Evolutionary conservation across 2,113 vertebrate species (phyloP).

Genomic region (Macheiramphus alcinus): DNA sequence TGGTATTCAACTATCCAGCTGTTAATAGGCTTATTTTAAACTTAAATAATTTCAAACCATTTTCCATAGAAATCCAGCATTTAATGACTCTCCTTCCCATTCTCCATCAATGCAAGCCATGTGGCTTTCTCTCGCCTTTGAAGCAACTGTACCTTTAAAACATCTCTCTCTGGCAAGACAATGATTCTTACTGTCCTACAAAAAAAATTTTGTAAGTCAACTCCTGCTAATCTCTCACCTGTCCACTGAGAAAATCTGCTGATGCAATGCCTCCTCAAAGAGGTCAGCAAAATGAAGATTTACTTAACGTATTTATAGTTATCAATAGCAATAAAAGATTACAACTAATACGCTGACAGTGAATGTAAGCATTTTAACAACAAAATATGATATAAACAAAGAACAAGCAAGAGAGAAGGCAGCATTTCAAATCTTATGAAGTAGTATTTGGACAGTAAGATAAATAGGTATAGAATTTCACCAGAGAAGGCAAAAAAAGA

Average conservation of each 20-base stretch:
- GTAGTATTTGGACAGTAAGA: conserved; percentile 25
- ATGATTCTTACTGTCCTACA: conserved; percentile 53
- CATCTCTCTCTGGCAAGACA: conserved; percentile 21
- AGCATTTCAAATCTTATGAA: conserved; percentile 28
- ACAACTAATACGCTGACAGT: conserved; percentile 65
- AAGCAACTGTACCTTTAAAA: conserved; percentile 60
- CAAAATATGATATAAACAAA: conserved; percentile 48
- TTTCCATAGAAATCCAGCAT: not conserved
- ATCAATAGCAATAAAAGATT: conserved; percentile 78
- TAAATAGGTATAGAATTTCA: not conserved
- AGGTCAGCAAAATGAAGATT: conserved; percentile 83
- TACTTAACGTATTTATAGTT: conserved; percentile 78
- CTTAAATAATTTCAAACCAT: not conserved
- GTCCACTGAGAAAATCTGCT: conserved; percentile 75
- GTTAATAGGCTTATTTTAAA: not conserved
- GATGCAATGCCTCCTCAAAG: conserved; percentile 64
- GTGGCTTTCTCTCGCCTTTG: not conserved
- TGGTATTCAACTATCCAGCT: not conserved
- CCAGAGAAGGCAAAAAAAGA: not conserved
- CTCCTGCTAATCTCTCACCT: conserved; percentile 71
- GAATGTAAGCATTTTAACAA: conserved; percentile 70
- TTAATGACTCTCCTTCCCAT: not conserved
- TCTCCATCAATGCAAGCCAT: not conserved
- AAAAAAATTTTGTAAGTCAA: conserved; percentile 37
- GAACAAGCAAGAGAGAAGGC: not conserved